Evolutionary conservation across 2,888 invertebrate species (phyloP).

Genomic region (Latrodectus elegans): DNA sequence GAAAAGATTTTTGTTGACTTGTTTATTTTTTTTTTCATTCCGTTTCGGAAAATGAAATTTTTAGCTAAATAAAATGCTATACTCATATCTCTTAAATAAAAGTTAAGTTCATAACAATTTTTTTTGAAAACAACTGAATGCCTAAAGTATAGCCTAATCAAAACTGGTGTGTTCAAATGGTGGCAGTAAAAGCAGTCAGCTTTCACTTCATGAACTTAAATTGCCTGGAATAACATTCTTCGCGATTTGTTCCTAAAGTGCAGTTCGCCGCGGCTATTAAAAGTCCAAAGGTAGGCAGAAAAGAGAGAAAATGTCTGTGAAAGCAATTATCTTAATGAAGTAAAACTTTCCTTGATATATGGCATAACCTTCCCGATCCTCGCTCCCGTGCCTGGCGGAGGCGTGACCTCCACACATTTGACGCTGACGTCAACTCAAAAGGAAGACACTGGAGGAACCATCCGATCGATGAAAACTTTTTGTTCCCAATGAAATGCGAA

Average conservation of each 20-base stretch:
- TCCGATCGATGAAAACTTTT: conserved; percentile 17
- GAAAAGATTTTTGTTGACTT: too few species aligned
- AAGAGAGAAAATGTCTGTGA: conserved; percentile 44
- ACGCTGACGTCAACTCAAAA: conserved; percentile 16
- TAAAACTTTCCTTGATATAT: conserved; percentile 51
- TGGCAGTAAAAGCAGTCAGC: background rate
- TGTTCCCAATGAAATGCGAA: background rate
- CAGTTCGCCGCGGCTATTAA: conserved; percentile 32
- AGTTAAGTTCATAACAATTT: too few species aligned
- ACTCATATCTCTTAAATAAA: too few species aligned
- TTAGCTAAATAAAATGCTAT: too few species aligned
- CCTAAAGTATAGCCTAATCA: background rate
- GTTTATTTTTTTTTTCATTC: too few species aligned
- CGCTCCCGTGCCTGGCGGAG: background rate
- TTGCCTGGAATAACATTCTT: conserved; percentile 17
- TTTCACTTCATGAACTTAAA: conserved; percentile 12
- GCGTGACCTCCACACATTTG: conserved; percentile 24
- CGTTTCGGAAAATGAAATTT: too few species aligned
- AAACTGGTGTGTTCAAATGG: background rate
- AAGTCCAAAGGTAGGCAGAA: conserved; percentile 37
- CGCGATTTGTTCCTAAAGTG: conserved; percentile 22
- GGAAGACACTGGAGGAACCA: background rate
- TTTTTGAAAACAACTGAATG: too few species aligned
- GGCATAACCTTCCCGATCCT: conserved; percentile 14
- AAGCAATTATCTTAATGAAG: conserved; percentile 65